phyloP scores from a whole-genome alignment of 2,888 invertebrate species.

The Drosophila pegasa region DNA sequence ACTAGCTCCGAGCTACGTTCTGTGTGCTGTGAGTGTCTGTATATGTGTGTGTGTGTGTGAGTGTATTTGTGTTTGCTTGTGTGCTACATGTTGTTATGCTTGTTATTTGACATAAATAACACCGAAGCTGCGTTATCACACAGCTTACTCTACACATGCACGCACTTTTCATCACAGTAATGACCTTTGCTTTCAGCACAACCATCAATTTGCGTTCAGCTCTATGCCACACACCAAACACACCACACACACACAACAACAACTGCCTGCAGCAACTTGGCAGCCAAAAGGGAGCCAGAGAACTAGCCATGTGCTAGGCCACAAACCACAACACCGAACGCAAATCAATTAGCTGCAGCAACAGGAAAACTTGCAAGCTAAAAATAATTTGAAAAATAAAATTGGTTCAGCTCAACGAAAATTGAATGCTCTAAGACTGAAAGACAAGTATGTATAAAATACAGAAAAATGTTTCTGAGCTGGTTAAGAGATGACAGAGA shows the following conservation, averaged over 20 bases:
- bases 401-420: neutral
- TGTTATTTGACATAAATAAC: constrained; percentile 55
- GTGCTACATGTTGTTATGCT: constrained; percentile 15
- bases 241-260: constrained; percentile 21
- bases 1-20: constrained; percentile 3
- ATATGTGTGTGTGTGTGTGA: neutral
- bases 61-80: neutral
- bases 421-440: constrained; percentile 18
- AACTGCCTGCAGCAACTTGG: constrained; percentile 37
- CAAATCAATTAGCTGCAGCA: constrained; percentile 61
- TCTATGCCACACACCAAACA: constrained; percentile 47
- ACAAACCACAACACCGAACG: constrained; percentile 43
- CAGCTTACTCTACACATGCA: constrained; percentile 12
- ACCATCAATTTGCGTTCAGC: constrained; percentile 52
- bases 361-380: constrained; percentile 1
- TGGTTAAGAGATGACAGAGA: neutral
- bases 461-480: neutral
- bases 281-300: constrained; percentile 72
- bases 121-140: constrained; percentile 33
- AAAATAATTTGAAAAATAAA: neutral
- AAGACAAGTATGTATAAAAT: neutral
- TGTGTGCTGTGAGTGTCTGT: constrained; percentile 1
- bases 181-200: constrained; percentile 64
- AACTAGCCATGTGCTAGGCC: constrained; percentile 50
- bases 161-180: constrained; percentile 55